These are phyloP conservation scores for Ormyrus pomaceus DNA, from an alignment of 2,888 invertebrate species.

Conservation along the genomic window DNA sequence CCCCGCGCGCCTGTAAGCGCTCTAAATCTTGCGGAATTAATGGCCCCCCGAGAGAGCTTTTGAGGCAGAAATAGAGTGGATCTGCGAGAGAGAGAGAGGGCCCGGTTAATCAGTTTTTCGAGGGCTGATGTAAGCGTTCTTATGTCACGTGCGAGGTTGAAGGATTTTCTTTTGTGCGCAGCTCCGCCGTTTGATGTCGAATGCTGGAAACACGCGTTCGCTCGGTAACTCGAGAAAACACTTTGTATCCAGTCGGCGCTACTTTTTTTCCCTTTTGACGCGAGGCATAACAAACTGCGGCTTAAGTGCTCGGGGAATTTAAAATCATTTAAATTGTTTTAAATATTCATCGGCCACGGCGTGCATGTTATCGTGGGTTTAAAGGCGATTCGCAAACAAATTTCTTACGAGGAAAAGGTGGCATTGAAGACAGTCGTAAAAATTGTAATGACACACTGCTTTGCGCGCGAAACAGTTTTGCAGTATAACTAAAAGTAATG, in stretches of 20 bases:
- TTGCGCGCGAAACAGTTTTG: neutral
- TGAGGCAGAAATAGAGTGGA: slow-evolving; percentile 8
- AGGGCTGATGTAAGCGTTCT: slow-evolving; percentile 26
- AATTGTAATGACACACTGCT: neutral
- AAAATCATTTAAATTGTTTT: too few relatives aligned
- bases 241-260: too few relatives aligned
- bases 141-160: slow-evolving; percentile 17
- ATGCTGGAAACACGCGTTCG: neutral
- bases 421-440: slow-evolving; percentile 11
- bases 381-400: neutral
- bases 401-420: slow-evolving; percentile 3
- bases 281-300: too few relatives aligned
- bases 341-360: too few relatives aligned
- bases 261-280: too few relatives aligned
- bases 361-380: too few relatives aligned
- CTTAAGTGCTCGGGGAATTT: too few relatives aligned
- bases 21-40: slow-evolving; percentile 43
- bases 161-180: slow-evolving; percentile 2
- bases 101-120: slow-evolving; percentile 36
- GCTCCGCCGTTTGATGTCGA: neutral
- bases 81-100: too few relatives aligned
- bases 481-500: too few relatives aligned
- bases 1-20: slow-evolving; percentile 2
- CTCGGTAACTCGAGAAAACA: too few relatives aligned
- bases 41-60: neutral